Base-by-base conservation (phyloP, 2,888 invertebrate genomes). In the Drosophila setosimentum region DNA sequence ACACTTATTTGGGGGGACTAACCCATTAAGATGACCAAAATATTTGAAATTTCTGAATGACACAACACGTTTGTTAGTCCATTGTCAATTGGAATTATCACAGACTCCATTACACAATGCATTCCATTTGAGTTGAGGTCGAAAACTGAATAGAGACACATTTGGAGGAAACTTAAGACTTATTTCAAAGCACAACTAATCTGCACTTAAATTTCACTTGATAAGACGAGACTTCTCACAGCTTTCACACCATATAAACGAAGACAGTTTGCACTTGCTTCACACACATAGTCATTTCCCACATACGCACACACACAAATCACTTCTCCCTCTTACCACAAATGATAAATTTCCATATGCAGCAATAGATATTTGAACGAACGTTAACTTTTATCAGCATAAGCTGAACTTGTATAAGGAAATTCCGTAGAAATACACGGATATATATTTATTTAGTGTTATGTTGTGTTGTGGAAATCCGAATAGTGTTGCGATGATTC, bases 321-420 rank as follows among this genome's bases (percentile, higher is more conserved):
- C 27, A n/a, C 27, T n/a, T 51, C 6, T 10, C 24, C 6, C 11
- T n/a, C 76, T 67, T 79, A 79, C 80, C 80, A 80, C 30, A 77
- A 63, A 57, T 68, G 13, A 67, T 42, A 73, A 61, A 51, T 63
- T 80, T 80, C 79, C 79, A 80, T 80, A 32, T 75, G 77, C 50
- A 61, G 58, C 37, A 7, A 6, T 27, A 49, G 18, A 55, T 54
- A 55, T 58, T 59, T 57, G 53, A 45, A 42, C 10, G 62, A 60
- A 65, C 24, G 24, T 68, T 62, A 21, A 49, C 29, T 45, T 42
- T 64, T 35, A 24, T 57, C 35, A 63, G 35, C 51, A 45, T 45
- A 45, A 55, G 32, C 29, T 29, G 48, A 49, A 29, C 49, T 48
- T 53, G 40, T 27, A 21, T 13, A 6, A 24, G 37, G n/a, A 10